Evolutionary conservation across 2,888 invertebrate genomes (phyloP), one percentile per base, ranked within the genome.

Genomic region (Hartigia nigra): DNA sequence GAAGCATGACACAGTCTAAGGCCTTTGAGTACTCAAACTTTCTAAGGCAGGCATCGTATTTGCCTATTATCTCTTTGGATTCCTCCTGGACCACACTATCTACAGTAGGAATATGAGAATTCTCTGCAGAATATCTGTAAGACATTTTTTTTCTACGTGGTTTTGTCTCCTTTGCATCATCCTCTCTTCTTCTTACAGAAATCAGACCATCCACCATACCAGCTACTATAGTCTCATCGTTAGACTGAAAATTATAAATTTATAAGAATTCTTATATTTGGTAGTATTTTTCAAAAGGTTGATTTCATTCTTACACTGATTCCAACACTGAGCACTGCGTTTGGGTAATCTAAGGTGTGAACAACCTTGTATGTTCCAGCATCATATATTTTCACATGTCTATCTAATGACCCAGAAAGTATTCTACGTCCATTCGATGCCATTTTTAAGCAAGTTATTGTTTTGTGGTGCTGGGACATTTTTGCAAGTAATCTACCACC

Each of bases 181-280:
- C 94, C 87, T 96, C 96, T 89, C 96, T 93, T 89, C 96, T 95
- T 87, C 95, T 95, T 80, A 99, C 95, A 12, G 98, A 97, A 82
- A 99, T 94, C 74, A 98, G 93, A 74, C 98, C 98, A 92, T 98
- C 98, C 12, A 96, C 95, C 95, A 98, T 97, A 35, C 99, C 99
- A 36, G 96, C 97, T 12, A 96, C 97, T 82, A 99, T 90, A 0
- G 96, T 95, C 88, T 96, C 96, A 92, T 99, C 97, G 89, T 94
- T 93, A 55, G 92, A 91, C 93, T 94, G 86, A 14, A 91, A 89
- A 14, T 72, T 11, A 34, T 72, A 34, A 4, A 34, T 31, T 72
- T 55, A 23, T 55, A 55, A 70, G 70, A 81, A 70, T 69, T 82
- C 36, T 34, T 74, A 69, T 36, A 23, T 4, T 11, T 78, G 39